Base-by-base conservation (phyloP, 2,888 invertebrate genomes). In the Hydroisotoma schaefferi region DNA sequence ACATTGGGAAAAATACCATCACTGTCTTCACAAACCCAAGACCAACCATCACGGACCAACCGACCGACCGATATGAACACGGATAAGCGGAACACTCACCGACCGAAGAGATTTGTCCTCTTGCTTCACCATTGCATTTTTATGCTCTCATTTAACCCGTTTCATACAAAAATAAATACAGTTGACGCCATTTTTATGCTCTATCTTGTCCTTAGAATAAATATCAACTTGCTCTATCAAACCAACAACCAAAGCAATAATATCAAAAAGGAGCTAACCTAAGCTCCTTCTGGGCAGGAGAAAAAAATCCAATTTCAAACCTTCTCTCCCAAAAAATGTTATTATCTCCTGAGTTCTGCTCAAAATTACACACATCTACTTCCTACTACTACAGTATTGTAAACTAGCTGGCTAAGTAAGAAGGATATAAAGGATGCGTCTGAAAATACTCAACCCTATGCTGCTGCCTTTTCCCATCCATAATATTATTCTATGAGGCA, bases 71-170 rank as follows among this genome's bases (percentile, higher is more conserved):
- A n/a, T n/a, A n/a, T n/a, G n/a, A n/a, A n/a, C n/a, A n/a, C n/a
- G n/a, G n/a, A n/a, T n/a, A n/a, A n/a, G n/a, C n/a, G n/a, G 33
- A 33, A 10, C 18, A 43, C 12, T 18, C 43, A 43, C 12, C 18
- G 25, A 46, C 12, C 12, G 10, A 6, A 25, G 57, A 59, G 57
- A 63, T 59, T 59, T 63, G 57, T 63, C 58, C 58, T 56, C 53
- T 43, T 59, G 49, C 56, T 48, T 63, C 66, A 57, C 68, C 64
- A 71, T 70, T 71, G 71, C 71, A 71, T 71, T 71, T 71, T 71
- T 70, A 71, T 71, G 55, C 63, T 62, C 71, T 71, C 71, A 71
- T 71, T 69, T 69, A 68, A 65, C 61, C 63, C 67, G 59, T 69
- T 68, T 67, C 66, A 67, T 65, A 67, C 61, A 56, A 63, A 65